A percentile compares a stretch with the other conserved stretches of the same genome.
phyloP scores from a whole-genome alignment of 2,797 vertebrate species.

The Rhincodon typus region DNA sequence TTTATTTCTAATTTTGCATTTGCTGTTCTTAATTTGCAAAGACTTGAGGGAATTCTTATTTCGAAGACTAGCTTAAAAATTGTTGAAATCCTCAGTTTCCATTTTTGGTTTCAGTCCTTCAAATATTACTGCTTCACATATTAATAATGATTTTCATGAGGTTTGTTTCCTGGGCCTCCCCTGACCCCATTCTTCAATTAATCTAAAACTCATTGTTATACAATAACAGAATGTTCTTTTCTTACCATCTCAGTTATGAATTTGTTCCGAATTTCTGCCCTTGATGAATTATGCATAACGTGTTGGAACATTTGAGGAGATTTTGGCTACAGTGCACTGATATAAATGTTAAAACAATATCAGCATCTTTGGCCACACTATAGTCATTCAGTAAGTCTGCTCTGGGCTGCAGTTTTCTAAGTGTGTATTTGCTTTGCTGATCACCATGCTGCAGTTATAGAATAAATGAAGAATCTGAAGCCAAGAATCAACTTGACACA shows the following conservation, averaged over 20 bases:
- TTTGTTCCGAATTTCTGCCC: not conserved
- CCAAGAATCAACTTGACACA: not conserved
- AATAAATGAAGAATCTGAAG: not conserved
- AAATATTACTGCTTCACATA: not conserved
- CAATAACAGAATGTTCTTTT: not conserved
- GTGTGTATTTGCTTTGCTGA: not conserved
- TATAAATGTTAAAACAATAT: not conserved
- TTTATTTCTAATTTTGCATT: not conserved
- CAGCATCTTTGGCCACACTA: not conserved
- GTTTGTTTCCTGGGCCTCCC: not conserved
- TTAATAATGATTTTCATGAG: not conserved
- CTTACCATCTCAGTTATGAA: not conserved
- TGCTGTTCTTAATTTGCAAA: not conserved
- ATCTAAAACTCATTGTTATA: not conserved
- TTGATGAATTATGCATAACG: not conserved
- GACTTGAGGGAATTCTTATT: not conserved
- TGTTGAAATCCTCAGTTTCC: not conserved
- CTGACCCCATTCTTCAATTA: not conserved
- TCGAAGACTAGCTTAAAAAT: not conserved
- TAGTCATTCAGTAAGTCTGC: not conserved
- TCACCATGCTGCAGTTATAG: not conserved
- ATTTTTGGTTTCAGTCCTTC: not conserved
- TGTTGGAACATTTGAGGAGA: not conserved
- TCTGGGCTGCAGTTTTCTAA: not conserved
- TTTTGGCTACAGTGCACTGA: not conserved